Percentiles rank a stretch among this genome's conserved stretches.
These are phyloP conservation scores for Acrocephalus kingi DNA, from an alignment of 2,113 vertebrate genomes.

Conservation along the genomic window DNA sequence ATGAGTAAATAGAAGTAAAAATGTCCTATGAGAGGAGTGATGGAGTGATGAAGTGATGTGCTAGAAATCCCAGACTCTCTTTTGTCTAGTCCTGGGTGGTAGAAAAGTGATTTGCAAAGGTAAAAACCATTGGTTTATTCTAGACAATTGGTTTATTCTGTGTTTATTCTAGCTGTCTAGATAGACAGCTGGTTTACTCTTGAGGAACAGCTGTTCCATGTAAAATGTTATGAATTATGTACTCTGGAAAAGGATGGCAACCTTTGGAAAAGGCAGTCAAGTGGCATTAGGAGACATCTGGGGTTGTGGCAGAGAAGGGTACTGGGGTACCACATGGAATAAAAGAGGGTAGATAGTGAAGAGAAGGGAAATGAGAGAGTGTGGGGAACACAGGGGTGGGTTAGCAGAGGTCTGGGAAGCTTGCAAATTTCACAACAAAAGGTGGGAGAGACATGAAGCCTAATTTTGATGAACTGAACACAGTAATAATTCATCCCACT, in stretches of 20 bases:
- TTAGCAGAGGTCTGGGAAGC: background rate
- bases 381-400: rapidly evolving
- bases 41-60: background rate
- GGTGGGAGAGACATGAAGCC: background rate
- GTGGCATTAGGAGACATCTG: rapidly evolving
- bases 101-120: background rate
- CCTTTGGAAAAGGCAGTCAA: background rate
- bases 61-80: background rate
- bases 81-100: background rate
- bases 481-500: background rate
- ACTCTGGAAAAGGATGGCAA: background rate
- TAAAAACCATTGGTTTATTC: background rate
- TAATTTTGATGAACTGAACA: background rate
- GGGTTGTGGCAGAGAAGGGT: background rate
- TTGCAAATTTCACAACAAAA: background rate
- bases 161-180: background rate
- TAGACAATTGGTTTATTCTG: background rate
- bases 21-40: background rate
- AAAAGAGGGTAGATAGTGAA: background rate
- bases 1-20: background rate
- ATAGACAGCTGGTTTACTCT: background rate
- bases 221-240: background rate
- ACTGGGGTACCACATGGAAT: background rate
- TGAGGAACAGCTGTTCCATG: background rate
- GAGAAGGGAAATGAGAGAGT: background rate